Evolutionary conservation across 2,888 invertebrate genomes (phyloP), one percentile per base, ranked within the genome.

Genomic region (Hypomecis atomaria): DNA sequence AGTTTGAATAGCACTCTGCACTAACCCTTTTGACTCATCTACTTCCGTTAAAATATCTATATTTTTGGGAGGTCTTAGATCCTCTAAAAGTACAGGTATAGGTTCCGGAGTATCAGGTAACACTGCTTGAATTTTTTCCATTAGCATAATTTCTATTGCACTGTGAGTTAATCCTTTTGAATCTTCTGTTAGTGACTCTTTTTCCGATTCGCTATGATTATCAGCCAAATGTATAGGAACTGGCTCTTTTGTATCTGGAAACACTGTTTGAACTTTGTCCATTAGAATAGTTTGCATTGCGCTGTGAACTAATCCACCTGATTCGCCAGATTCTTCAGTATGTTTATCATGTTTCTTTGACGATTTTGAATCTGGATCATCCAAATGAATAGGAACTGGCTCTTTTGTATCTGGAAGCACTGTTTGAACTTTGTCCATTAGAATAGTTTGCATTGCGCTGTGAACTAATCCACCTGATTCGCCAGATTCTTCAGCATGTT

Each of bases 231-330:
- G 61, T 9, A 66, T 65, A 13, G 66, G 63, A 0, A 66, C 52
- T 5, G 65, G 59, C 38, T 67, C 57, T 11, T 7, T n/a, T 11
- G 63, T 38, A 55, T 58, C 58, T 48, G 67, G 58, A 9, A 66
- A 54, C n/a, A 75, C 66, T 34, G 64, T 47, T 45, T 75, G 73
- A 0, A 71, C 70, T 79, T 89, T 92, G 65, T 94, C 94, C 70
- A 92, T 86, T 6, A 94, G 82, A 45, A 94, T 93, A 37, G 92
- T 92, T 75, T 92, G 87, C 74, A 94, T 88, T 8, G 93, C 94
- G 40, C 87, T 90, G 50, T 90, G 88, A 37, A 94, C 75, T 7
- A 89, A 63, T 6, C 81, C 77, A 10, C 81, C 71, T 0, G 79
- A 74, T 57, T 67, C 59, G 37, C 37, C 50, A 5, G 13, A 73